Evolutionary conservation across 2,888 invertebrate genomes (phyloP).

Genomic region (Mallateleia sp.): DNA sequence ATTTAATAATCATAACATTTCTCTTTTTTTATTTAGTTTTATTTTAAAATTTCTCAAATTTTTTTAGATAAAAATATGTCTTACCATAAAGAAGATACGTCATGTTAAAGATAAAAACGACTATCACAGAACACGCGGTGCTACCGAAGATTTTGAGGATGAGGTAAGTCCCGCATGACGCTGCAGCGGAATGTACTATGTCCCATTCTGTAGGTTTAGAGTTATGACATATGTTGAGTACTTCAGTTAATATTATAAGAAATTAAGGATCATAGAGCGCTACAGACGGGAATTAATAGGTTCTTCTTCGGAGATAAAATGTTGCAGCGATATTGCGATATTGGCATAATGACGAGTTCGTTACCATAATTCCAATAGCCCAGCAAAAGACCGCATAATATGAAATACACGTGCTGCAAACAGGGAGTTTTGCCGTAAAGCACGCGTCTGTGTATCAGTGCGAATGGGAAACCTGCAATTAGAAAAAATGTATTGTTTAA

Average conservation of each 20-base stretch:
- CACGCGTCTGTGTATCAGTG: too few relatives aligned
- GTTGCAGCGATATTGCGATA: constrained; percentile 58
- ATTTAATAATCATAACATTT: too few relatives aligned
- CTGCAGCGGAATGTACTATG: constrained; percentile 94
- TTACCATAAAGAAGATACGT: constrained; percentile 92
- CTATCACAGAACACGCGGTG: constrained; percentile 91
- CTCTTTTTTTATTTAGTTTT: too few relatives aligned
- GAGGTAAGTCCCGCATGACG: constrained; percentile 93
- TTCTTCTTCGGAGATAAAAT: constrained; percentile 56
- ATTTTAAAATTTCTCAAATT: too few relatives aligned
- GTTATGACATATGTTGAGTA: constrained; percentile 46
- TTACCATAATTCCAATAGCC: too few relatives aligned
- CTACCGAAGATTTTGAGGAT: constrained; percentile 92
- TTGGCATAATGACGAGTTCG: constrained; percentile 69
- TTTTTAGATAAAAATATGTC: too few relatives aligned
- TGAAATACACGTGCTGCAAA: too few relatives aligned
- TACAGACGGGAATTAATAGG: constrained; percentile 56
- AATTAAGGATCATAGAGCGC: constrained; percentile 60
- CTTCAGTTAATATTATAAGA: constrained; percentile 39
- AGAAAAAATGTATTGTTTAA: too few relatives aligned
- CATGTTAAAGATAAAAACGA: constrained; percentile 96
- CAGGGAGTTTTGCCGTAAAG: too few relatives aligned
- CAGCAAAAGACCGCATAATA: too few relatives aligned
- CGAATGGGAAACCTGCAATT: too few relatives aligned
- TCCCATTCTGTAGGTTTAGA: constrained; percentile 90